These are phyloP conservation scores for Hesperia comma DNA, from an alignment of 2,888 invertebrate genomes.

Conservation along the genomic window DNA sequence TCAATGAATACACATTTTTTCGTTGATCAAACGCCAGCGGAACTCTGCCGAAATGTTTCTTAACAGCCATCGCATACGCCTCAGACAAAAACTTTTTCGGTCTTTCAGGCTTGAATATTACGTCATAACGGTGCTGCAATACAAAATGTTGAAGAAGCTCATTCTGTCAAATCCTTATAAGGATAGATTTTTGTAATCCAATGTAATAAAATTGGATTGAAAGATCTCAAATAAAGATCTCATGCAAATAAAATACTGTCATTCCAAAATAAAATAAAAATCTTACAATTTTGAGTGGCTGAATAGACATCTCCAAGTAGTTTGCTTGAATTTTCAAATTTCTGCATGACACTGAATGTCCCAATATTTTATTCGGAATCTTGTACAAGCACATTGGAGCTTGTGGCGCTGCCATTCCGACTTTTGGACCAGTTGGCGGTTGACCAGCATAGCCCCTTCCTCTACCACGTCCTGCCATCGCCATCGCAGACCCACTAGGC, in stretches of 20 bases:
- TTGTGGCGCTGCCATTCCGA: background rate
- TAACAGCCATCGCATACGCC: slow-evolving; percentile 70
- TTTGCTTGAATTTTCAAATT: slow-evolving; percentile 83
- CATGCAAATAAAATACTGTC: slow-evolving; percentile 1
- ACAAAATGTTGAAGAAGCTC: slow-evolving; percentile 23
- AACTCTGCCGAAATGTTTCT: slow-evolving; percentile 62
- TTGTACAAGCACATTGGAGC: slow-evolving; percentile 48
- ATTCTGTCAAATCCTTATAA: too few species aligned
- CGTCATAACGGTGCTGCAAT: slow-evolving; percentile 91
- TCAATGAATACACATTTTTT: slow-evolving; percentile 86
- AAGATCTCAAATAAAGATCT: too few species aligned
- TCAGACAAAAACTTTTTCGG: slow-evolving; percentile 85
- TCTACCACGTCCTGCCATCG: background rate
- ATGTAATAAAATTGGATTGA: too few species aligned
- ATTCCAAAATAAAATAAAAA: background rate
- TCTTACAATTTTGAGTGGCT: slow-evolving; percentile 72
- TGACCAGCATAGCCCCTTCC: background rate
- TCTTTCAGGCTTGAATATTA: slow-evolving; percentile 86
- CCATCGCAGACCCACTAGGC: background rate
- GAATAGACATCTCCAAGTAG: slow-evolving; percentile 84
- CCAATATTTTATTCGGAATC: slow-evolving; percentile 71
- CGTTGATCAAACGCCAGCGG: slow-evolving; percentile 89
- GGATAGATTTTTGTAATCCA: too few species aligned
- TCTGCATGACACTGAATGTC: slow-evolving; percentile 49
- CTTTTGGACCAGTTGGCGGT: background rate